These are phyloP conservation scores for Drosophila punjabiensis DNA, from an alignment of 1,140 invertebrate genomes.

Conservation along the genomic window DNA sequence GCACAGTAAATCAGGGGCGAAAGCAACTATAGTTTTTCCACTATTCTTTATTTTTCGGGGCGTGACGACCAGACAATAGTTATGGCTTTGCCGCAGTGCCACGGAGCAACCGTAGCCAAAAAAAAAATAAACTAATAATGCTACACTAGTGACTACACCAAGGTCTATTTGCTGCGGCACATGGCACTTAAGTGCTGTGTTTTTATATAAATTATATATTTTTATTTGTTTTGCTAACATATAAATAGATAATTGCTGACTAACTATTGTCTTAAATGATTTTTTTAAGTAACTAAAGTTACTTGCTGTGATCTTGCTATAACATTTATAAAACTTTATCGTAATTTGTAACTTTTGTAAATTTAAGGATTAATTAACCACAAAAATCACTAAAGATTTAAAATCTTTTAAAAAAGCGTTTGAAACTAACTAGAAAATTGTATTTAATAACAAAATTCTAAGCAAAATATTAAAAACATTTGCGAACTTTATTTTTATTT, in stretches of 20 bases:
- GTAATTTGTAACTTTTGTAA: fast-evolving
- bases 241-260: background rate
- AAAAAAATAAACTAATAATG: conserved; percentile 20
- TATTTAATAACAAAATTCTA: too few relatives aligned
- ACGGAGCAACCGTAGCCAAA: conserved; percentile 15
- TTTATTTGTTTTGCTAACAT: background rate
- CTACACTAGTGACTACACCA: conserved; percentile 5
- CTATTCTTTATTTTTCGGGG: conserved; percentile 41
- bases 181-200: background rate
- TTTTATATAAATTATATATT: background rate
- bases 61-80: conserved; percentile 66
- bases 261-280: too few relatives aligned
- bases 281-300: background rate
- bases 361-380: background rate
- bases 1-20: conserved; percentile 61
- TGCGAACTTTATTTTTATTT: background rate
- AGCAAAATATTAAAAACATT: too few relatives aligned
- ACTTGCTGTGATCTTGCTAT: too few relatives aligned
- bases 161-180: conserved; percentile 19
- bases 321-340: background rate
- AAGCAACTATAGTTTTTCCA: conserved; percentile 23
- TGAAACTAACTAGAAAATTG: too few relatives aligned
- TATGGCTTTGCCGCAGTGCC: conserved; percentile 53
- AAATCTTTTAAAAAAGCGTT: background rate
- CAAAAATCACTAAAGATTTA: background rate